Conservation (phyloP, 1,140 invertebrate genomes). For the Palaemon carinicauda region DNA sequence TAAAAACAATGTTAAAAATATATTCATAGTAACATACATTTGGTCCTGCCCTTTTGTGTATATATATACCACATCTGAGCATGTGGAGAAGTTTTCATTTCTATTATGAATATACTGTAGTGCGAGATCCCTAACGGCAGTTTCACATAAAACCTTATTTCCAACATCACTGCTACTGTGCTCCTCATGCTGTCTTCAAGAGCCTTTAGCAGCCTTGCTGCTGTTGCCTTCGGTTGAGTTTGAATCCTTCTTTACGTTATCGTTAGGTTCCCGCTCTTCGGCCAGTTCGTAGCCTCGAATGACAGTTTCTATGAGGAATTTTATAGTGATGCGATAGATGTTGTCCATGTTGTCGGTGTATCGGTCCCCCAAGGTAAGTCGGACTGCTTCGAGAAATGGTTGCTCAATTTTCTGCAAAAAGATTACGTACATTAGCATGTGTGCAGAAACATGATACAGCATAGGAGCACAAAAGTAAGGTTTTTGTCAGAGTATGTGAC, state of each 20-base stretch:
- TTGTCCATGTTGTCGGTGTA: slow-evolving; percentile 91
- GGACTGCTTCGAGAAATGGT: slow-evolving; percentile 86
- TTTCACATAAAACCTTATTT: neutral
- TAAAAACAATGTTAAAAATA: neutral
- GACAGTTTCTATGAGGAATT: slow-evolving; percentile 87
- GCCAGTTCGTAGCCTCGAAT: slow-evolving; percentile 80
- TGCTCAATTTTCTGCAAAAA: slow-evolving; percentile 86
- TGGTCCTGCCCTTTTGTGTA: neutral
- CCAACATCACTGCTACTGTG: neutral
- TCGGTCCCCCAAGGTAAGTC: slow-evolving; percentile 83
- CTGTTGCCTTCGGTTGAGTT: slow-evolving; percentile 19
- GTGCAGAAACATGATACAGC: neutral
- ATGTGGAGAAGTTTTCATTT: no score
- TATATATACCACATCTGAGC: no score
- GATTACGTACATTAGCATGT: neutral
- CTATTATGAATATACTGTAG: neutral
- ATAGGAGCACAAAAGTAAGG: no score
- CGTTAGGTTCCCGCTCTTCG: slow-evolving; percentile 48
- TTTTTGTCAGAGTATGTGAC: no score
- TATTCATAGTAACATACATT: neutral
- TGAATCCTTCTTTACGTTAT: slow-evolving; percentile 45
- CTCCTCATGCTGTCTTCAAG: neutral
- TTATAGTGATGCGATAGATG: slow-evolving; percentile 90
- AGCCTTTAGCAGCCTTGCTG: slow-evolving; percentile 21
- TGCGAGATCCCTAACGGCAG: neutral